A percentile compares a stretch with the other conserved stretches of the same genome.
Conservation (phyloP, 2,888 invertebrate genomes). For the Volucella bombylans region DNA sequence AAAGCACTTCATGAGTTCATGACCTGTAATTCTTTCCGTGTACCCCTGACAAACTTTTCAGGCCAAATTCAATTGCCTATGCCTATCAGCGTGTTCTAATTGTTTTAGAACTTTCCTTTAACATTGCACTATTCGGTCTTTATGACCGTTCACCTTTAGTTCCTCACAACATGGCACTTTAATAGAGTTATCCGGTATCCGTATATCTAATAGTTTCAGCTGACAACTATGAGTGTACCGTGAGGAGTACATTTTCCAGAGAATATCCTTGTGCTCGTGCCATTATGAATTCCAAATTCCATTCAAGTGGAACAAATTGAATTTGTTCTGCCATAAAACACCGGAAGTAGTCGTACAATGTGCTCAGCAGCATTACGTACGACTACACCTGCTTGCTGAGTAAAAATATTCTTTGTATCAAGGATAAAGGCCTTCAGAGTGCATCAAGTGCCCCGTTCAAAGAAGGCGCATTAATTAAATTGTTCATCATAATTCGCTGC, state of each 20-base stretch:
- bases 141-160: slow-evolving; percentile 2
- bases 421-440: slow-evolving; percentile 26
- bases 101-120: slow-evolving; percentile 1
- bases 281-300: slow-evolving; percentile 60
- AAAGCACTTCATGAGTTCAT: background rate
- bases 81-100: slow-evolving; percentile 24
- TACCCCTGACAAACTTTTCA: background rate
- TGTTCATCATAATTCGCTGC: slow-evolving; percentile 30
- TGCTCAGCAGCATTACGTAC: background rate
- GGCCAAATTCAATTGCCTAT: slow-evolving; percentile 27
- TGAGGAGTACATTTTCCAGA: slow-evolving; percentile 12
- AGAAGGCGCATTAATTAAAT: slow-evolving; percentile 56
- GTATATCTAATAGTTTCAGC: too few relatives aligned
- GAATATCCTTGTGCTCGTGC: background rate
- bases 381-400: slow-evolving; percentile 32
- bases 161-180: slow-evolving; percentile 30
- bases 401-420: slow-evolving; percentile 46
- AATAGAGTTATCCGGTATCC: slow-evolving; percentile 13
- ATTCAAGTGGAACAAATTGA: slow-evolving; percentile 62
- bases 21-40: slow-evolving; percentile 31
- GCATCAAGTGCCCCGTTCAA: slow-evolving; percentile 16
- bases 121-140: background rate
- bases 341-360: background rate
- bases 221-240: background rate
- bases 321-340: slow-evolving; percentile 44